These are phyloP conservation scores for Napeogenes inachia DNA, from an alignment of 2,888 invertebrate species.

Conservation along the genomic window DNA sequence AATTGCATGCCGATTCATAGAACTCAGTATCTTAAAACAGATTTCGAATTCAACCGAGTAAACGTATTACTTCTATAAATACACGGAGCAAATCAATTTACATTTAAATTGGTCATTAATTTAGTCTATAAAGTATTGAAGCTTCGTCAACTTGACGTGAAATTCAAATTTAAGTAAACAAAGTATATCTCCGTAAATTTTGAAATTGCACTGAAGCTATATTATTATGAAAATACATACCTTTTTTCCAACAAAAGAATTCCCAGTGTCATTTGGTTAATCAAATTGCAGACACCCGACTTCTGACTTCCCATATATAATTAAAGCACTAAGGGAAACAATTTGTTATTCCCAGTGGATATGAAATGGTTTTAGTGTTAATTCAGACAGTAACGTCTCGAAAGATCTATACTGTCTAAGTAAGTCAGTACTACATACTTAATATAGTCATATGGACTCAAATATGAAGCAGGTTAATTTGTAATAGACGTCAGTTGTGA, in stretches of 20 bases:
- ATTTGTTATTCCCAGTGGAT: slow-evolving; percentile 26
- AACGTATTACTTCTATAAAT: not conserved
- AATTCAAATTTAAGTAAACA: too few species aligned
- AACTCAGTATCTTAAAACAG: not conserved
- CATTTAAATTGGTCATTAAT: not conserved
- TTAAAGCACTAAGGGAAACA: slow-evolving; percentile 23
- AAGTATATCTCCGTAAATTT: too few species aligned
- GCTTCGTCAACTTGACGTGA: too few species aligned
- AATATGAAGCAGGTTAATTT: not conserved
- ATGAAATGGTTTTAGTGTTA: slow-evolving; percentile 26
- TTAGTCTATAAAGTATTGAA: too few species aligned
- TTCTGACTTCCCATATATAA: slow-evolving; percentile 14
- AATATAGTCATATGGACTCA: not conserved
- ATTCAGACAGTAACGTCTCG: slow-evolving; percentile 25
- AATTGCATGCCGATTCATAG: slow-evolving; percentile 3
- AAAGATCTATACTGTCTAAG: slow-evolving; percentile 19
- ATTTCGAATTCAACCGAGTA: not conserved
- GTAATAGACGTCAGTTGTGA: too few species aligned
- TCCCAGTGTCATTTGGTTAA: too few species aligned
- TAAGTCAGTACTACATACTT: slow-evolving; percentile 5
- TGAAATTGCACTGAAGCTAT: too few species aligned
- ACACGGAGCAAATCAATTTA: not conserved
- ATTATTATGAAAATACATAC: too few species aligned
- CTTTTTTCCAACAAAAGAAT: too few species aligned
- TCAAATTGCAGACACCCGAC: too few species aligned